These are phyloP conservation scores for Kobus ellipsiprymnus DNA, from an alignment of 2,113 vertebrate genomes.

Conservation along the genomic window DNA sequence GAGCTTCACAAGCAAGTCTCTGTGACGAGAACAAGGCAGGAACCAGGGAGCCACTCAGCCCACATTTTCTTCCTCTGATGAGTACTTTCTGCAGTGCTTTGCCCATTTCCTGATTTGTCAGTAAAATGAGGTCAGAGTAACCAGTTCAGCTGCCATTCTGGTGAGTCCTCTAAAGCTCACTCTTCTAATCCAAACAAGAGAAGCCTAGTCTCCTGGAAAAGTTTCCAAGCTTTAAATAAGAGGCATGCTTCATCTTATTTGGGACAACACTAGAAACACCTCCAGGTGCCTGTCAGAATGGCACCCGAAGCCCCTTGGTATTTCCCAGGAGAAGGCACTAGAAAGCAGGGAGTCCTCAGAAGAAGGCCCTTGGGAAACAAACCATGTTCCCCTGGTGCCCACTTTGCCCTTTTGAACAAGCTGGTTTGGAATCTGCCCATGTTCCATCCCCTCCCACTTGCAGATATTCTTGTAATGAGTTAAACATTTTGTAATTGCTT, in stretches of 20 bases:
- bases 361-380: not conserved
- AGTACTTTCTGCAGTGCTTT: not conserved
- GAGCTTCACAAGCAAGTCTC: not conserved
- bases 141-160: not conserved
- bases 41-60: not conserved
- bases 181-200: not conserved
- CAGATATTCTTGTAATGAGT: not conserved
- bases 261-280: not conserved
- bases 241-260: not conserved
- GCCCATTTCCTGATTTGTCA: not conserved
- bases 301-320: not conserved
- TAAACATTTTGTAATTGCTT: not conserved
- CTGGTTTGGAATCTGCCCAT: not conserved
- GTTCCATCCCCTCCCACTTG: not conserved
- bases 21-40: not conserved
- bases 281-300: not conserved
- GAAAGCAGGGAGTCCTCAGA: not conserved
- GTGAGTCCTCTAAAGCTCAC: not conserved
- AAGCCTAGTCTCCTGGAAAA: not conserved
- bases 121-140: not conserved
- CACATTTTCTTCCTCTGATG: not conserved
- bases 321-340: too few relatives aligned
- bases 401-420: not conserved
- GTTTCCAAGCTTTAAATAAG: not conserved
- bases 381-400: too few relatives aligned